phyloP scores from a whole-genome alignment of 2,113 vertebrate species.

The Trochalopteron elliotii region DNA sequence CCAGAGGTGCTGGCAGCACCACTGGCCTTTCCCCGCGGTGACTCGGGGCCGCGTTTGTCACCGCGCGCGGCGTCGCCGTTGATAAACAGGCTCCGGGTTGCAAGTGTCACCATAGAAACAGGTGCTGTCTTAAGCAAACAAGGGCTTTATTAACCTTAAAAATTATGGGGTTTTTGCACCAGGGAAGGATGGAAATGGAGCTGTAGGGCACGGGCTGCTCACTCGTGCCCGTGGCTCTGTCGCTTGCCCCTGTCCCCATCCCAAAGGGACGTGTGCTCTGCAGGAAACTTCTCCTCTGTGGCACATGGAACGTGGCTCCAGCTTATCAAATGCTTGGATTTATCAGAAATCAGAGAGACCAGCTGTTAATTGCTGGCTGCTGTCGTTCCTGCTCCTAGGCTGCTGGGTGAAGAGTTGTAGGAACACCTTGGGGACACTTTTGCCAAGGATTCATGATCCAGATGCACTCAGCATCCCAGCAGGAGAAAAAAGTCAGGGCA shows the following conservation, averaged over 20 bases:
- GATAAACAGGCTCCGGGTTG: constrained; percentile 78
- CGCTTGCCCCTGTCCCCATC: not conserved
- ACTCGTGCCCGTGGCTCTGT: fast-evolving
- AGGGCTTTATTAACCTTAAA: constrained; percentile 78
- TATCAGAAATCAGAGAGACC: not conserved
- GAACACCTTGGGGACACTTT: fast-evolving
- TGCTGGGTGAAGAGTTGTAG: not conserved
- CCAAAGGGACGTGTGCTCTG: fast-evolving
- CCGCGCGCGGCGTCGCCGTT: constrained; percentile 32
- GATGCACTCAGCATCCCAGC: fast-evolving
- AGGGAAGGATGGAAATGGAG: constrained; percentile 32
- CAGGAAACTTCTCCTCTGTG: not conserved
- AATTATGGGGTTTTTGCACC: constrained; percentile 53
- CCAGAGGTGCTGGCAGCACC: not conserved
- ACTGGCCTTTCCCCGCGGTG: not conserved
- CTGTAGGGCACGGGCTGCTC: fast-evolving
- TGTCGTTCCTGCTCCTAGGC: fast-evolving
- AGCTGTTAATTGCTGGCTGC: not conserved
- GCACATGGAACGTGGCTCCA: fast-evolving
- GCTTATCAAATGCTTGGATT: fast-evolving
- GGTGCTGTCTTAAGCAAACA: constrained; percentile 79
- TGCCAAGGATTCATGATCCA: fast-evolving
- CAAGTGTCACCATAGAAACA: constrained; percentile 85
- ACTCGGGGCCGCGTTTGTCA: constrained; percentile 9
- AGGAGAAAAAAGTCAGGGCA: not conserved